These are phyloP conservation scores for Orthonevra nobilis DNA, from an alignment of 2,888 invertebrate genomes.

Conservation along the genomic window DNA sequence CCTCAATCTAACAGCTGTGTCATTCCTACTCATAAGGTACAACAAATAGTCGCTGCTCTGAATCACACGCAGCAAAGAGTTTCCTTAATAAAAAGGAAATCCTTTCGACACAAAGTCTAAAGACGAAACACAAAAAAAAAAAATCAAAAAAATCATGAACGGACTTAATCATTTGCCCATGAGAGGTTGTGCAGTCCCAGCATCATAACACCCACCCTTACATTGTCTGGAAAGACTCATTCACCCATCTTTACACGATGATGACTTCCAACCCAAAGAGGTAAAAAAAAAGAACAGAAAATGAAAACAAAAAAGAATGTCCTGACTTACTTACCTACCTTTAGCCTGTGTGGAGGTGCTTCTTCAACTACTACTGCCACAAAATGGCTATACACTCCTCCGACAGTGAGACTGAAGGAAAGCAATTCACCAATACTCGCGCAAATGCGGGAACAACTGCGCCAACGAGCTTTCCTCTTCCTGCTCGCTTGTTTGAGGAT, in stretches of 20 bases:
- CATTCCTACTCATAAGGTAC: neutral
- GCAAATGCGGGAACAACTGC: constrained; percentile 20
- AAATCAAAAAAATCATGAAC: neutral
- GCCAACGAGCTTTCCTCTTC: constrained; percentile 49
- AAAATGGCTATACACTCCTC: constrained; percentile 53
- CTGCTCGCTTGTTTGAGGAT: constrained; percentile 25
- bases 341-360: neutral
- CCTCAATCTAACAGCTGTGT: neutral
- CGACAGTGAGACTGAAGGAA: constrained; percentile 5
- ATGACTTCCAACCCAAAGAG: constrained; percentile 47
- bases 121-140: constrained; percentile 1
- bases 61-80: neutral
- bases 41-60: constrained; percentile 6
- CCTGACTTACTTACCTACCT: constrained; percentile 58
- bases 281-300: too few species aligned
- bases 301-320: too few species aligned
- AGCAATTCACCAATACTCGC: constrained; percentile 48
- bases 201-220: constrained; percentile 3
- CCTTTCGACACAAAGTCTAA: constrained; percentile 31
- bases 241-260: constrained; percentile 30
- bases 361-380: constrained; percentile 8
- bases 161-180: constrained; percentile 30
- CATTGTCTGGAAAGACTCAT: constrained; percentile 43
- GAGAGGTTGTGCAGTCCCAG: constrained; percentile 33
- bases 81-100: constrained; percentile 21